A percentile compares a stretch with the other conserved stretches of the same genome.
Conservation (phyloP, 2,888 invertebrate species). For the Acleris holmiana region DNA sequence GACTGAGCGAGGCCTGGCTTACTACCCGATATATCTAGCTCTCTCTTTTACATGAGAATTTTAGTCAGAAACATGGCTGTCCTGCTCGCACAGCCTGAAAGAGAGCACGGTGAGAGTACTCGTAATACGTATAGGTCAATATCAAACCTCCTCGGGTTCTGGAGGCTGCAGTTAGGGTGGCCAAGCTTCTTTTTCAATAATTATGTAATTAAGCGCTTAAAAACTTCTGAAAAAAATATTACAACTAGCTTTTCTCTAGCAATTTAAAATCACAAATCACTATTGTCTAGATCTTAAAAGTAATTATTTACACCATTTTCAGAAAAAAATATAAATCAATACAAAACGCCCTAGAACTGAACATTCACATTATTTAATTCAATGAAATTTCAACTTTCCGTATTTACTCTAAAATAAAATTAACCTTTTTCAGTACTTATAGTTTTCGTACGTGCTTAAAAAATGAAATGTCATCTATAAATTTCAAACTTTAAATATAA, state of each 20-base stretch:
- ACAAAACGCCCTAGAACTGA: too few relatives aligned
- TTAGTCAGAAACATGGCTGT: slow-evolving; percentile 47
- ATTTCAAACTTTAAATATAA: too few relatives aligned
- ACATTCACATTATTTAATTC: too few relatives aligned
- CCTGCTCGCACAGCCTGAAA: slow-evolving; percentile 71
- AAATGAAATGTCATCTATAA: too few relatives aligned
- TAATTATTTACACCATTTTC: too few relatives aligned
- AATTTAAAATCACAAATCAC: background rate
- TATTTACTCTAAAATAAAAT: too few relatives aligned
- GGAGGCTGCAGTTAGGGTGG: slow-evolving; percentile 81
- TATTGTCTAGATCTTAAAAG: too few relatives aligned
- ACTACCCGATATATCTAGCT: slow-evolving; percentile 57
- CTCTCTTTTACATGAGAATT: slow-evolving; percentile 51
- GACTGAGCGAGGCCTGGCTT: slow-evolving; percentile 69
- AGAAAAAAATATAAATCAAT: too few relatives aligned
- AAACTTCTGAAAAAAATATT: background rate
- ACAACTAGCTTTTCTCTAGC: too few relatives aligned
- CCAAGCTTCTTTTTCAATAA: slow-evolving; percentile 45
- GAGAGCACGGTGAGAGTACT: slow-evolving; percentile 71
- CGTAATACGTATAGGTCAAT: slow-evolving; percentile 84
- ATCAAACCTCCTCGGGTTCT: slow-evolving; percentile 82
- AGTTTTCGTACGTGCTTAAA: too few relatives aligned
- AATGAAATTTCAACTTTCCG: too few relatives aligned
- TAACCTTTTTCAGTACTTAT: too few relatives aligned
- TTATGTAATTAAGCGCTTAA: background rate